Evolutionary conservation across 1,140 invertebrate genomes (phyloP), one percentile per base, ranked within the genome.

Genomic region (Notospermus geniculatus): DNA sequence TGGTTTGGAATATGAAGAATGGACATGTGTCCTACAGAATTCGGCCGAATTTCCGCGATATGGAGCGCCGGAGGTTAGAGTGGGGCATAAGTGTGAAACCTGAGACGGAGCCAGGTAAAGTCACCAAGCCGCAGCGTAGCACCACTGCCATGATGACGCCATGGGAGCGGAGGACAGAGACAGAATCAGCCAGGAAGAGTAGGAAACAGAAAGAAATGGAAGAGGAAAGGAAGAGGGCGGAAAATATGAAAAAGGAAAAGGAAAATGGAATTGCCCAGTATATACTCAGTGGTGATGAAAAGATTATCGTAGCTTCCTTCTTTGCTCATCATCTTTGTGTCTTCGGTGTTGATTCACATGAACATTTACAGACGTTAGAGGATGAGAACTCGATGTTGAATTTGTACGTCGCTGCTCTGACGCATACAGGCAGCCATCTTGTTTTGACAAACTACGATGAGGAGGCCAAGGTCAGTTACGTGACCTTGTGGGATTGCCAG

Each of bases 361-460:
- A 59, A 9, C 77, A 79, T 58, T 57, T 68, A 0, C 69, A 74
- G 29, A 77, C 75, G 1, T 64, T 80, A 13, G 74, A 77, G 54
- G 74, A 70, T 54, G 67, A 73, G 5, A 68, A 63, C 54, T 78
- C 76, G 0, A 77, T 79, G 75, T 54, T 80, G 57, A 69, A 75
- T 52, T 64, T 80, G 25, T 69, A 77, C 60, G 73, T 71, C 9
- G 68, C 77, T 2, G 76, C 76, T 0, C 46, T 80, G 13, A 78
- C 73, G 4, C 56, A 57, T 30, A 70, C 75, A 46, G 78, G 78
- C 17, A 61, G 66, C 29, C 68, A 74, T 62, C 64, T 80, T n/a
- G 78, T 78, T 2, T 71, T 74, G 36, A 69, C 76, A 23, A 80
- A 75, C 54, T 80, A 79, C 61, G 78, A 80, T 65, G 78, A 80